Evolutionary conservation across 1,140 invertebrate genomes (phyloP).

Genomic region (Ips nitidus): DNA sequence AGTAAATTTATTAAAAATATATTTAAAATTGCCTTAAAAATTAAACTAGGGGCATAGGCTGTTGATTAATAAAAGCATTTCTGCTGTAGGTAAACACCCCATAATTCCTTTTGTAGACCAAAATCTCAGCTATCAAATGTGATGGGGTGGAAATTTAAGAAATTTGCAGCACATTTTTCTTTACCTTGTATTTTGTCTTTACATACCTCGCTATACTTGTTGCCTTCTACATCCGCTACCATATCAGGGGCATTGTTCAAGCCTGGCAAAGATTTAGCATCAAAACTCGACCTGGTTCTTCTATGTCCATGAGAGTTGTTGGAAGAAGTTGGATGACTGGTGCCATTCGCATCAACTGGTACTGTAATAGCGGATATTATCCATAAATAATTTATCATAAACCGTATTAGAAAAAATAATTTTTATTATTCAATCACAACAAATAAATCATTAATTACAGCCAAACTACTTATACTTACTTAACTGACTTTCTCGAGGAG

Average conservation of each 20-base stretch:
- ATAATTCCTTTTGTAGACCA: too few species aligned
- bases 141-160: too few species aligned
- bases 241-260: slow-evolving; percentile 51
- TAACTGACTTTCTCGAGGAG: slow-evolving; percentile 12
- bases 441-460: too few species aligned
- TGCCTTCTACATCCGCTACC: slow-evolving; percentile 54
- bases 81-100: too few species aligned
- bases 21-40: too few species aligned
- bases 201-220: slow-evolving; percentile 8
- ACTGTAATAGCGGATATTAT: not conserved
- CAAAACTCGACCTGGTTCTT: slow-evolving; percentile 50
- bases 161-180: too few species aligned
- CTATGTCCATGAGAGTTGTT: slow-evolving; percentile 47
- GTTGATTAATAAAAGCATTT: too few species aligned
- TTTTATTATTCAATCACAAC: not conserved
- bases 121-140: too few species aligned
- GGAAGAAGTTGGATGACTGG: slow-evolving; percentile 50
- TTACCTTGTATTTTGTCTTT: too few species aligned
- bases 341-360: slow-evolving; percentile 35
- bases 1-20: too few species aligned
- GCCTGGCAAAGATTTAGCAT: slow-evolving; percentile 44
- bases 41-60: too few species aligned
- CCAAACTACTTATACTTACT: not conserved
- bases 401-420: not conserved
- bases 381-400: not conserved